A percentile compares a stretch with the other conserved stretches of the same genome.
phyloP scores from a whole-genome alignment of 2,113 vertebrate species.

The Pollimyrus isidori region DNA sequence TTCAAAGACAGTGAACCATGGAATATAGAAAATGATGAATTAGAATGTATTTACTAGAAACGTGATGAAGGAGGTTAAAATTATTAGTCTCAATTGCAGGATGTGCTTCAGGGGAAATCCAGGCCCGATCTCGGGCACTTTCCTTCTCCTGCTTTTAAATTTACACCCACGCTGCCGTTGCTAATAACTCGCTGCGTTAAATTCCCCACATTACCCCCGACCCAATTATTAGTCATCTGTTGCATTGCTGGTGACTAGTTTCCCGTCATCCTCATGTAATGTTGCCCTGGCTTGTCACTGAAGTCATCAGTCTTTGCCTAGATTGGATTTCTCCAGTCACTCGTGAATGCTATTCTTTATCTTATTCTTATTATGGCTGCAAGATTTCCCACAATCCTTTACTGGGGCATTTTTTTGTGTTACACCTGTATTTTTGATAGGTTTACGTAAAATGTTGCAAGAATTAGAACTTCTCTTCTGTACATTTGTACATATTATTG shows the following conservation, averaged over 20 bases:
- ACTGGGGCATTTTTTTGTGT: not conserved
- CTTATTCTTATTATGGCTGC: not conserved
- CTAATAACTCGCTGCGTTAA: conserved; percentile 1
- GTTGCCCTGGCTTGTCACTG: conserved; percentile 5
- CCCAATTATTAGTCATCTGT: not conserved
- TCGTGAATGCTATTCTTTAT: conserved; percentile 17
- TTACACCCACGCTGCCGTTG: not conserved
- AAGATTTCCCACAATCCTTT: not conserved
- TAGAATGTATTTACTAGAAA: conserved; percentile 62
- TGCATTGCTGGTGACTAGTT: not conserved
- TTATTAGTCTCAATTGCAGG: conserved; percentile 57
- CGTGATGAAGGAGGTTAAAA: conserved; percentile 53
- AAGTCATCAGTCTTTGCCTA: conserved; percentile 17
- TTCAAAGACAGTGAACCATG: conserved; percentile 54
- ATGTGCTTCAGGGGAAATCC: conserved; percentile 34
- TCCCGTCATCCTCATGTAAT: not conserved
- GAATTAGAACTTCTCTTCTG: not conserved
- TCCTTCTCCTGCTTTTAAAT: not conserved
- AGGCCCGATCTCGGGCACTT: not conserved
- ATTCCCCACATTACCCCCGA: not conserved
- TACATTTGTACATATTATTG: not conserved
- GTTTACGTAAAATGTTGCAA: not conserved
- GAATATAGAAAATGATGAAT: conserved; percentile 67
- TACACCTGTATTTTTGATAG: not conserved
- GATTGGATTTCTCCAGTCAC: conserved; percentile 44